A percentile compares a stretch with the other conserved stretches of the same genome.
These are phyloP conservation scores for Luehdorfia chinensis DNA, from an alignment of 1,140 invertebrate species.

Conservation along the genomic window DNA sequence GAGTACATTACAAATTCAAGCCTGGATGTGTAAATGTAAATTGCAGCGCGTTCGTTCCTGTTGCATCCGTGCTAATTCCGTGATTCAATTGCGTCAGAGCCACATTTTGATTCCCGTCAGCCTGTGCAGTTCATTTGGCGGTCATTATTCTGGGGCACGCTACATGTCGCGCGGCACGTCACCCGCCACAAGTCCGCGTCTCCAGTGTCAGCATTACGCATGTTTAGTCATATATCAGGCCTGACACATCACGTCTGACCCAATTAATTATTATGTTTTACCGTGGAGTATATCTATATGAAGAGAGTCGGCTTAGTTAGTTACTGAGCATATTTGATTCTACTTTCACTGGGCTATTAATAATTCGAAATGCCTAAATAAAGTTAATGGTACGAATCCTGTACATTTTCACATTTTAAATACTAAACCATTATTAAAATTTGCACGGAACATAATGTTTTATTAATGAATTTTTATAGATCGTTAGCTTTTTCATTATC, in stretches of 20 bases:
- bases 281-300: neutral
- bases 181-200: neutral
- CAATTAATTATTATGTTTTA: constrained; percentile 4
- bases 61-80: constrained; percentile 9
- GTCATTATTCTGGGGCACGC: constrained; percentile 10
- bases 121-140: constrained; percentile 12
- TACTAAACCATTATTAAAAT: no score
- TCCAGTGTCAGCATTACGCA: neutral
- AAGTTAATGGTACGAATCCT: no score
- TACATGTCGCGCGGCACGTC: neutral
- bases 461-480: no score
- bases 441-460: no score
- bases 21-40: constrained; percentile 13
- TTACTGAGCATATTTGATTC: no score
- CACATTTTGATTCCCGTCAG: neutral
- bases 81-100: constrained; percentile 9
- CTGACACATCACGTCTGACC: neutral
- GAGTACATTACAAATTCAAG: neutral
- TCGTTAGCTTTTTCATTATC: no score
- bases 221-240: constrained; percentile 4
- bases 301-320: no score
- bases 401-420: no score
- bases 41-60: constrained; percentile 1
- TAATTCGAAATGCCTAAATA: no score
- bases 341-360: no score